Percentiles rank a stretch among this genome's conserved stretches.
These are phyloP conservation scores for Lagorchestes hirsutus DNA, from an alignment of 2,797 vertebrate species.

Conservation along the genomic window DNA sequence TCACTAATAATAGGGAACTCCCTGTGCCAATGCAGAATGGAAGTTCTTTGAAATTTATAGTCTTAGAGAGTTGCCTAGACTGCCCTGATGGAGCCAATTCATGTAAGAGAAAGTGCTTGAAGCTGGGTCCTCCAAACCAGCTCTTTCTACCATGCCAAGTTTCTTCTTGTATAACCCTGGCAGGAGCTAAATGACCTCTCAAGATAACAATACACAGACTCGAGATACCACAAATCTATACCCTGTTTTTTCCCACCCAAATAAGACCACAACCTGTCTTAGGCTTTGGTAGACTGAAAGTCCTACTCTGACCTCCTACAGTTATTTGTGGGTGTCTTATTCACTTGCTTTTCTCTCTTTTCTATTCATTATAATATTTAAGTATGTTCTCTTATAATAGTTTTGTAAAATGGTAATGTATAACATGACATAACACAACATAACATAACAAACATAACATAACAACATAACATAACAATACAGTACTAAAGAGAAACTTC, in stretches of 20 bases:
- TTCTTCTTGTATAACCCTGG: not conserved
- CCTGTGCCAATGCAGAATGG: not conserved
- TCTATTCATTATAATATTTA: not conserved
- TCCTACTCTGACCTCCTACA: not conserved
- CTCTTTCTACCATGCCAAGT: not conserved
- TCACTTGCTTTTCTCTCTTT: not conserved
- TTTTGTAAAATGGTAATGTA: not conserved
- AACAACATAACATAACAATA: not conserved
- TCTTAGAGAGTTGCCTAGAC: not conserved
- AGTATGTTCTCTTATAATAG: not conserved
- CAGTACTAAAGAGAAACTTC: not conserved
- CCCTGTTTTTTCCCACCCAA: not conserved
- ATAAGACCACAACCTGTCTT: not conserved
- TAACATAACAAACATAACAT: too few species aligned
- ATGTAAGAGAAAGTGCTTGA: not conserved
- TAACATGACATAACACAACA: too few species aligned
- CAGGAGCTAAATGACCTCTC: not conserved
- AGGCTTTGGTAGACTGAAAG: not conserved
- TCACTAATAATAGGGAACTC: not conserved
- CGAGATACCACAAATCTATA: not conserved
- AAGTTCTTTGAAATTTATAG: not conserved
- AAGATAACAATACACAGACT: not conserved
- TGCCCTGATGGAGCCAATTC: not conserved
- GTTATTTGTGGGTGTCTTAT: not conserved
- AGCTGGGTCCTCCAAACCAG: not conserved